A percentile compares a stretch with the other conserved stretches of the same genome.
phyloP scores from a whole-genome alignment of 2,113 vertebrate genomes.

The Callopanchax toddi region DNA sequence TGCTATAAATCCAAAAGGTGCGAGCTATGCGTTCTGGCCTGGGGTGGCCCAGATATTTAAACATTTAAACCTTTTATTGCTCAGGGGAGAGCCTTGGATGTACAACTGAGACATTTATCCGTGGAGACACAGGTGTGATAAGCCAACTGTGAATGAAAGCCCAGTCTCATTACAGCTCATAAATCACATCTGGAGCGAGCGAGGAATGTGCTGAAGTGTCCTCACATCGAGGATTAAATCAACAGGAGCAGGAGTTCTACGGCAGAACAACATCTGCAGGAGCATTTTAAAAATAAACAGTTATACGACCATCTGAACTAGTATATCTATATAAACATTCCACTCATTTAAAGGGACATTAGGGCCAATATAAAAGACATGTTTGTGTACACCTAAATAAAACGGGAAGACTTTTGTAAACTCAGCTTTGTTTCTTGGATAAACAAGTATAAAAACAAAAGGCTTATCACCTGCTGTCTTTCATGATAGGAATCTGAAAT shows the following conservation, averaged over 20 bases:
- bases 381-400: neutral
- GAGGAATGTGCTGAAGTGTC: slow-evolving; percentile 25
- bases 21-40: slow-evolving; percentile 35
- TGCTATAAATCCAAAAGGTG: slow-evolving; percentile 40
- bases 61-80: slow-evolving; percentile 11
- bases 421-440: too few species aligned
- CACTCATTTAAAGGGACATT: neutral
- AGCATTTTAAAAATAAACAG: neutral
- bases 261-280: neutral
- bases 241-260: neutral
- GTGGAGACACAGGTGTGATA: slow-evolving; percentile 67
- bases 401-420: too few species aligned
- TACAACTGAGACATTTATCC: slow-evolving; percentile 44
- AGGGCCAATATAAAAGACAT: neutral
- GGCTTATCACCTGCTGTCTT: too few species aligned
- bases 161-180: slow-evolving; percentile 29
- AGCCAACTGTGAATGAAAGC: slow-evolving; percentile 54
- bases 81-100: slow-evolving; percentile 46
- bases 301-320: neutral
- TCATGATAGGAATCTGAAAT: too few species aligned
- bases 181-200: slow-evolving; percentile 35
- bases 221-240: slow-evolving; percentile 1
- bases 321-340: too few species aligned
- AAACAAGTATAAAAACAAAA: too few species aligned
- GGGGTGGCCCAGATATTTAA: slow-evolving; percentile 41